phyloP scores from a whole-genome alignment of 2,888 invertebrate species.

The Mayetiola destructor region DNA sequence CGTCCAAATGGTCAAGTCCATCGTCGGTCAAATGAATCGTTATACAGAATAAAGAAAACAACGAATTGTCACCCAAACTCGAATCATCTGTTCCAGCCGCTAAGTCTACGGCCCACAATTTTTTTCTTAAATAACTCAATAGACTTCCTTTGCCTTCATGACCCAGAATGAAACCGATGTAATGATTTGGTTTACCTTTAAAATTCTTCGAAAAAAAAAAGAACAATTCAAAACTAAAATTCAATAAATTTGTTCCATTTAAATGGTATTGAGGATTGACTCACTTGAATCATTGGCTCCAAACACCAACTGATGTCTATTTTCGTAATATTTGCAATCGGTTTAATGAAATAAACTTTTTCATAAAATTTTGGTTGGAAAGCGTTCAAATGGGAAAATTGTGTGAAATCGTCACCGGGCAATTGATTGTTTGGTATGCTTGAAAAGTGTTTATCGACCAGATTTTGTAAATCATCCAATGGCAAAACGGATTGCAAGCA shows the following conservation, averaged over 20 bases:
- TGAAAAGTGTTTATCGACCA: slow-evolving; percentile 45
- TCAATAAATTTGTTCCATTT: background rate
- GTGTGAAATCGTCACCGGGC: slow-evolving; percentile 45
- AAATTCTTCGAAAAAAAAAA: slow-evolving; percentile 23
- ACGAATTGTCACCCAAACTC: slow-evolving; percentile 64
- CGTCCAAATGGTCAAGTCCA: slow-evolving; percentile 53
- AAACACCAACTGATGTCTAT: slow-evolving; percentile 37
- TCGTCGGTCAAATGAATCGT: slow-evolving; percentile 61
- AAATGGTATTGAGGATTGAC: background rate
- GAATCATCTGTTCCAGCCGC: slow-evolving; percentile 56
- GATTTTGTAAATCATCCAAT: slow-evolving; percentile 30
- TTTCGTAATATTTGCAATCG: slow-evolving; percentile 56
- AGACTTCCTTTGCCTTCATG: slow-evolving; percentile 77
- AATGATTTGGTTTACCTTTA: slow-evolving; percentile 41
- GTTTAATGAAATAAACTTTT: slow-evolving; percentile 51
- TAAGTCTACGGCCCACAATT: slow-evolving; percentile 51
- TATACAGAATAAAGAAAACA: slow-evolving; percentile 61
- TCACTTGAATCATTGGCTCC: background rate
- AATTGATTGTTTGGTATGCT: slow-evolving; percentile 52
- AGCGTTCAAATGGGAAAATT: slow-evolving; percentile 28
- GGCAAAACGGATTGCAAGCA: slow-evolving; percentile 53
- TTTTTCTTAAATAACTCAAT: slow-evolving; percentile 59
- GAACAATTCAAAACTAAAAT: background rate
- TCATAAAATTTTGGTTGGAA: slow-evolving; percentile 29
- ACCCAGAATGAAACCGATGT: slow-evolving; percentile 64